Evolutionary conservation across 2,113 vertebrate species (phyloP).

Genomic region (Gorilla gorilla): DNA sequence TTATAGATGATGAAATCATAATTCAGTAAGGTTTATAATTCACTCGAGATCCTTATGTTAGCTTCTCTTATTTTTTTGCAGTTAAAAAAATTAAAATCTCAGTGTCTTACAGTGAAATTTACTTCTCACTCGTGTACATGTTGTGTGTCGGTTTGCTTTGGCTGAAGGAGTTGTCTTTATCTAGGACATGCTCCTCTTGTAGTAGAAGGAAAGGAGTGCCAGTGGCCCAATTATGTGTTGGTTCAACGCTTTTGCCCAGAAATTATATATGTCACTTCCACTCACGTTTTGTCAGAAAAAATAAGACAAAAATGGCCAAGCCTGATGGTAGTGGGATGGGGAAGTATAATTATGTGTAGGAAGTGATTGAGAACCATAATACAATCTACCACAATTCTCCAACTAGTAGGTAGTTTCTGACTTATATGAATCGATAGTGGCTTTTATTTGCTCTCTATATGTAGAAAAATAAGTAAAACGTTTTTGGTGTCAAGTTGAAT

Average conservation of each 20-base stretch:
- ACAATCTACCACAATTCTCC: background rate
- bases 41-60: background rate
- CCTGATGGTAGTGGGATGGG: no score
- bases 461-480: background rate
- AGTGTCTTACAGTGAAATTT: no score
- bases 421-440: background rate
- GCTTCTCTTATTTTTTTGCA: background rate
- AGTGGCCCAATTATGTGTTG: background rate
- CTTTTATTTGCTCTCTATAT: background rate
- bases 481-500: background rate
- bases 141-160: background rate
- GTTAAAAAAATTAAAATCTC: background rate
- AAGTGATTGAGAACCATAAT: background rate
- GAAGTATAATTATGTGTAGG: background rate
- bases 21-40: constrained; percentile 6
- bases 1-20: background rate
- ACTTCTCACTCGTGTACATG: background rate
- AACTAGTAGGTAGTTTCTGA: background rate
- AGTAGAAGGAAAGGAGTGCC: background rate
- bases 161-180: background rate
- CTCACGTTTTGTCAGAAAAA: background rate
- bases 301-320: background rate
- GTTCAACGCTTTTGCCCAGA: background rate
- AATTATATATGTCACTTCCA: background rate
- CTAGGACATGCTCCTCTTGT: background rate